phyloP scores from a whole-genome alignment of 2,113 vertebrate genomes.

The Apistogramma diplotaenia region DNA sequence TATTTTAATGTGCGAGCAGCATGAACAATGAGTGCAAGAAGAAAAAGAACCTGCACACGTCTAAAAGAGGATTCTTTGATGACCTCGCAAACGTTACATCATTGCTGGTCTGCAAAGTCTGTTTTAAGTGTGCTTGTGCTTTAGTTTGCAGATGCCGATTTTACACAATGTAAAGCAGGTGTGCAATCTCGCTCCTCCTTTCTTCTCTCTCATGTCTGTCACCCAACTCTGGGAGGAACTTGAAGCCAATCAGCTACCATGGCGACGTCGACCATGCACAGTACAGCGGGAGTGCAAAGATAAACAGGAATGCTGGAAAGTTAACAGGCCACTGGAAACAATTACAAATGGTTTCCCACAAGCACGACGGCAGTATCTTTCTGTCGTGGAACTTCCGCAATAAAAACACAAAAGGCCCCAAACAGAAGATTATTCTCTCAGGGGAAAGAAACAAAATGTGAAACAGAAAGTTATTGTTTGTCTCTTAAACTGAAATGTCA shows the following conservation, averaged over 20 bases:
- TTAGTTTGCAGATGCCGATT: constrained; percentile 39
- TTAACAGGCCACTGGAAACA: constrained; percentile 60
- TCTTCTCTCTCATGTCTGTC: constrained; percentile 47
- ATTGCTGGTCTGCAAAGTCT: constrained; percentile 18
- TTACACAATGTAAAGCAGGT: constrained; percentile 49
- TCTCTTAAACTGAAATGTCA: neutral
- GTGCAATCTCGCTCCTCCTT: constrained; percentile 35
- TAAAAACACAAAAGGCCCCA: constrained; percentile 21
- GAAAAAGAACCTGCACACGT: neutral
- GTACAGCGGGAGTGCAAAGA: constrained; percentile 4
- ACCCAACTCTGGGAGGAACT: constrained; percentile 30
- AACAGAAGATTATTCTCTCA: neutral
- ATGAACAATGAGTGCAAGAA: neutral
- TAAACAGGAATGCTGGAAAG: constrained; percentile 35
- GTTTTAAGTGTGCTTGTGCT: constrained; percentile 7
- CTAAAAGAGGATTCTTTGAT: neutral
- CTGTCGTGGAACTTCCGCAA: constrained; percentile 24
- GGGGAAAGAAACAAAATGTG: constrained; percentile 30
- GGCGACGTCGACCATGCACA: constrained; percentile 38
- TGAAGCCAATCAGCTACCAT: constrained; percentile 42
- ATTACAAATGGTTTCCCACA: constrained; percentile 56
- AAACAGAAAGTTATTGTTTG: neutral
- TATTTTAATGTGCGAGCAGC: neutral
- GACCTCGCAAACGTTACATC: constrained; percentile 2
- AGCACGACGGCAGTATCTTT: constrained; percentile 20